Base-by-base conservation (phyloP, 2,888 invertebrate species). In the Caenorhabditis sp. region DNA sequence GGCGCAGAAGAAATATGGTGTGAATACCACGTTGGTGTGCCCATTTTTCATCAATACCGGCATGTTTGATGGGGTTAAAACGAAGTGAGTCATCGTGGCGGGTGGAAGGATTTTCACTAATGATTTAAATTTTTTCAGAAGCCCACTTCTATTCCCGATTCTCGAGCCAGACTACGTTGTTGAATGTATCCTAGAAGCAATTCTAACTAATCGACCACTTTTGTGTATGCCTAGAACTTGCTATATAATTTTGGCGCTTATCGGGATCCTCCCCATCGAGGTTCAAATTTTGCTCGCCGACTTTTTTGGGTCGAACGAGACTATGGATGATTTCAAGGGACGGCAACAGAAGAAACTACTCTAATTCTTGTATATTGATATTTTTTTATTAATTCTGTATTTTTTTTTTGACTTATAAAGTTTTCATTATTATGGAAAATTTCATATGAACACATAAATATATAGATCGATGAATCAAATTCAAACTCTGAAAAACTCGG, bases 1-100 rank as follows among this genome's bases (percentile, higher is more conserved):
- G 23, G 52, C 63, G 1, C 76, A 77, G 54, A 76, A 70, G 20
- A 78, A 81, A 56, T 65, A 64, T 54, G 92, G 92, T 38, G 92
- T 97, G 23, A 91, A 93, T 81, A 94, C 94, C 0, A 95, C 95
- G 0, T 92, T 93, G 52, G 92, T 97, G 80, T 96, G 95, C 88
- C 97, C 97, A 0, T 96, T 93, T 90, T 96, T 94, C 89, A 95
- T 97, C 82, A 93, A 95, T 89, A 97, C 97, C 1, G 97, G 97
- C 85, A 96, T 97, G 95, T 97, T 97, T 88, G 93, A 93, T 72
- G 93, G 95, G 81, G 94, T 94, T 23, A 91, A 92, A 84, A 92
- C 94, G 23, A 92, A 92, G 92, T 92, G 87, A 88, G 88, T 23
- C n/a, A n/a, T n/a, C n/a, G n/a, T n/a, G n/a, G n/a, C n/a, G n/a